Evolutionary conservation across 1,140 invertebrate genomes (phyloP), one percentile per base, ranked within the genome.

Genomic region (Vollenhovia emeryi): DNA sequence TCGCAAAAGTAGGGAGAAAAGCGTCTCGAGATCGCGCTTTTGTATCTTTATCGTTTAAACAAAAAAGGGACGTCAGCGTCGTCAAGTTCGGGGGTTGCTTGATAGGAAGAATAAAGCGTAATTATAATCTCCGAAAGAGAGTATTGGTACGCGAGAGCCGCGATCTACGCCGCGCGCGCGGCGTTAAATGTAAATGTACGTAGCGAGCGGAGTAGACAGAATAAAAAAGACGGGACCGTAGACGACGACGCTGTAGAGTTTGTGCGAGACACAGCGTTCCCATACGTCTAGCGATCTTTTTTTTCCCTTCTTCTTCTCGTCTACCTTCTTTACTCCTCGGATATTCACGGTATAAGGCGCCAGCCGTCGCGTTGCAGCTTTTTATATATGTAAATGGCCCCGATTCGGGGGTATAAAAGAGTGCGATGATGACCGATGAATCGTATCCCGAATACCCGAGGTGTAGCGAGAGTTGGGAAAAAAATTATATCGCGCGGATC

Each of bases 181-280:
- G 64, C 60, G 87, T 88, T 87, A 88, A 87, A 74, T 82, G 87
- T 69, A 87, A 87, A 75, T 74, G 86, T 85, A 89, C n/a, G 57
- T 87, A 79, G 68, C 82, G 82, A 75, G 71, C 86, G 59, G 79
- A 69, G 87, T 88, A 89, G 87, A 89, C 87, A 89, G 87, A 89
- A 89, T 88, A 89, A 89, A 71, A 89, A 82, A 55, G 85, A 69
- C 74, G 82, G 87, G 78, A 89, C 55, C 3, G 87, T 87, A 88
- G 75, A 88, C 68, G 71, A 69, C 79, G 86, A 76, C 80, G 52
- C 57, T 69, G 40, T 30, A 40, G 48, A 50, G 43, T 33, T 69
- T 27, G 40, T 43, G 40, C 74, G 57, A 64, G 27, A 78, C 55
- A n/a, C 55, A n/a, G 36, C 15, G 21, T 75, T 75, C 55, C 24